A percentile compares a stretch with the other conserved stretches of the same genome.
Conservation (phyloP, 2,113 vertebrate genomes). For the Loxodonta africana region DNA sequence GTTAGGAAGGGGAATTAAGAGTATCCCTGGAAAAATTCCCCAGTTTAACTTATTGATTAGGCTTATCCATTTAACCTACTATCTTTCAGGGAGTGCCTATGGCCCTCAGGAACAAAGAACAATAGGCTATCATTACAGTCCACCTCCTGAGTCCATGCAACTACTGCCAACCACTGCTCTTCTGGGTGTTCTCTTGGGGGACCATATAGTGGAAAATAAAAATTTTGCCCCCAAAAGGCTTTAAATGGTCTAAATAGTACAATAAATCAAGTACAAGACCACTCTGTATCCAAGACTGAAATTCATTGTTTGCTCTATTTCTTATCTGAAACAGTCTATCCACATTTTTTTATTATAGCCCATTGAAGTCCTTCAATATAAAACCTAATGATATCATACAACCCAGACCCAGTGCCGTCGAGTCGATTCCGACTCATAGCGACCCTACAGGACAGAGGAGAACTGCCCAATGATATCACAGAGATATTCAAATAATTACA, state of each 20-base stretch:
- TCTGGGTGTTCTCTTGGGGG: not conserved
- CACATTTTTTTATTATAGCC: constrained; percentile 11
- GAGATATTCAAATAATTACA: constrained; percentile 2
- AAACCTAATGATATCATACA: not conserved
- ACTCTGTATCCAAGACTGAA: not conserved
- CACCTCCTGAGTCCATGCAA: rapidly evolving
- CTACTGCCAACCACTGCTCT: not conserved
- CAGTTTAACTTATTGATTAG: not conserved
- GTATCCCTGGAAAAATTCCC: too few species aligned
- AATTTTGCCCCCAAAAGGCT: not conserved
- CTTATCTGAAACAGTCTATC: not conserved
- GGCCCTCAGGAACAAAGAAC: not conserved
- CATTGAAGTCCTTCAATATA: not conserved
- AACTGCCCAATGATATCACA: not conserved
- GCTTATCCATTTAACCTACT: not conserved
- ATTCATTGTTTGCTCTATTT: not conserved
- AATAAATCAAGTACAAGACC: not conserved
- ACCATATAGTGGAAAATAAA: not conserved
- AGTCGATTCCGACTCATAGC: too few species aligned
- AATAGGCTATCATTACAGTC: not conserved
- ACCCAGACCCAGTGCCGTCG: too few species aligned
- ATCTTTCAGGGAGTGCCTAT: not conserved
- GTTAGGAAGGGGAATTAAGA: not conserved
- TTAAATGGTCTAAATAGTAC: not conserved
- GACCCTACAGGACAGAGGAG: too few species aligned